Percentiles rank a stretch among this genome's conserved stretches.
These are phyloP conservation scores for Virgularia gustaviana DNA, from an alignment of 92 coral and sea anemone species.

Conservation along the genomic window DNA sequence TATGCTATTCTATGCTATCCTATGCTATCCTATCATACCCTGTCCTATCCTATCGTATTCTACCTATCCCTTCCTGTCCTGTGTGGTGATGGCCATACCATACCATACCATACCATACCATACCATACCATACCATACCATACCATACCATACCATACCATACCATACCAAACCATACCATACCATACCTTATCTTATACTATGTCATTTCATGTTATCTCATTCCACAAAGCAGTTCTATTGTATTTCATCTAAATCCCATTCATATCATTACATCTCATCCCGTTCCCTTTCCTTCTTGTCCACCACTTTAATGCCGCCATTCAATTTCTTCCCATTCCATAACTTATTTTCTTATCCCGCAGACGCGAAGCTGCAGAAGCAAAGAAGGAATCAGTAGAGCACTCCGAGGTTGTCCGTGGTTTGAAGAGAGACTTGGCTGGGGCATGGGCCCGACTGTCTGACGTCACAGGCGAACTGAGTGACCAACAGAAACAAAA, in stretches of 20 bases:
- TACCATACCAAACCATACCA: no score
- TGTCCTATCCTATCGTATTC: no score
- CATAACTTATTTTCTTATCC: background rate
- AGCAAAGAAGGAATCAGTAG: slow-evolving; percentile 80
- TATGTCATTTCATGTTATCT: background rate
- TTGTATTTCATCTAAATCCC: no score
- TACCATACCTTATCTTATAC: no score
- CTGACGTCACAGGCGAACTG: slow-evolving; percentile 92
- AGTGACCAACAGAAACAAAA: slow-evolving; percentile 88
- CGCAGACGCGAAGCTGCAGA: slow-evolving; percentile 80
- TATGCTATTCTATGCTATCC: no score
- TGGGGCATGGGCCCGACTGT: slow-evolving; percentile 96
- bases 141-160: no score
- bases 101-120: no score
- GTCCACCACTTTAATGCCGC: background rate
- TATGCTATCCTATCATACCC: background rate
- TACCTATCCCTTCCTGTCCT: background rate
- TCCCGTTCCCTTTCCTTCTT: background rate
- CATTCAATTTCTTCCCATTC: background rate
- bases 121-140: no score
- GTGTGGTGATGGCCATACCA: no score
- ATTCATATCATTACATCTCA: background rate
- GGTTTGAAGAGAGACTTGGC: slow-evolving; percentile 87
- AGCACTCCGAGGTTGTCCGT: slow-evolving; percentile 81
- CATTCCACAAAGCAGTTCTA: background rate